Percentiles rank a stretch among this genome's conserved stretches.
Evolutionary conservation across 2,888 invertebrate genomes (phyloP).

Genomic region (Alviniconcha strummeri): DNA sequence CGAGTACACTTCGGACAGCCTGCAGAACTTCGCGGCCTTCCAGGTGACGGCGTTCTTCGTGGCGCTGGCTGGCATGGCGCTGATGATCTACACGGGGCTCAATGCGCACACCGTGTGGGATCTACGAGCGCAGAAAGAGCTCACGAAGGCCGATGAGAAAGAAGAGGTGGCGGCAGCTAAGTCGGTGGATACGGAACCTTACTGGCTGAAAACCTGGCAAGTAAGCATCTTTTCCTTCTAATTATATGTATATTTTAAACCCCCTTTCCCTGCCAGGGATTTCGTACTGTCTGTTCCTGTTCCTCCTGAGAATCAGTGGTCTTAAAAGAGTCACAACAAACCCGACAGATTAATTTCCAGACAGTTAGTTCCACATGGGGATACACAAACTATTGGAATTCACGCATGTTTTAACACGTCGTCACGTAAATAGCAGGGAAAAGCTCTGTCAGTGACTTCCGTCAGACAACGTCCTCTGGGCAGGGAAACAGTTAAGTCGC

Average conservation of each 20-base stretch:
- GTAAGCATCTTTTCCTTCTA: constrained; percentile 12
- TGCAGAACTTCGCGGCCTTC: constrained; percentile 67
- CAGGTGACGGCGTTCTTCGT: constrained; percentile 64
- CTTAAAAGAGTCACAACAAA: too few relatives aligned
- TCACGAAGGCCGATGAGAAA: constrained; percentile 3
- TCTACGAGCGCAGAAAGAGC: constrained; percentile 16
- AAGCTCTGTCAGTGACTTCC: too few relatives aligned
- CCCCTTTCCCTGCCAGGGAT: too few relatives aligned
- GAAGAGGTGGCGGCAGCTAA: constrained; percentile 27
- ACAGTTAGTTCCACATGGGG: too few relatives aligned
- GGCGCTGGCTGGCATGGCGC: constrained; percentile 57
- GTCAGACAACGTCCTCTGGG: too few relatives aligned
- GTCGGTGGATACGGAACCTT: constrained; percentile 42
- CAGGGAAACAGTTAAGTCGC: too few relatives aligned
- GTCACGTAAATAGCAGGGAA: too few relatives aligned
- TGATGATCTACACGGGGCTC: constrained; percentile 62
- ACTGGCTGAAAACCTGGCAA: constrained; percentile 56
- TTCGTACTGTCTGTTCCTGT: too few relatives aligned
- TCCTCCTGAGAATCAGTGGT: too few relatives aligned
- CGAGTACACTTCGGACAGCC: constrained; percentile 64
- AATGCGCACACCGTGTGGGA: constrained; percentile 64
- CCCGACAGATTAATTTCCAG: too few relatives aligned
- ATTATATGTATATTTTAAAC: neutral
- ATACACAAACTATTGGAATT: too few relatives aligned
- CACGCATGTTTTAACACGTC: too few relatives aligned